Conservation (phyloP, 2,797 vertebrate species). For the Gymnothorax javanicus region DNA sequence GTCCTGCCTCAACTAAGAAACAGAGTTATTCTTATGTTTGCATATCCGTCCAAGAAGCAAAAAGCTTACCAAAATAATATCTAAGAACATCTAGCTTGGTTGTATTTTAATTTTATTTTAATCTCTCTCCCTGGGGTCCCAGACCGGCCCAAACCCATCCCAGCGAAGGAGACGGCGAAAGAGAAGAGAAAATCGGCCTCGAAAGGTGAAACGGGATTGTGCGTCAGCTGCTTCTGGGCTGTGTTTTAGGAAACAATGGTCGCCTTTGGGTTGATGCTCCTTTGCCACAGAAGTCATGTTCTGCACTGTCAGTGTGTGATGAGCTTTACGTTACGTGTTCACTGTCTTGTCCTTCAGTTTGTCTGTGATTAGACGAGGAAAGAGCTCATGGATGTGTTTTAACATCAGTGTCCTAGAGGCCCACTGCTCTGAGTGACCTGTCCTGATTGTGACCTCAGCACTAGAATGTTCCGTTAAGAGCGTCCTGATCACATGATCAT, state of each 20-base stretch:
- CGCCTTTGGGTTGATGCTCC: no score
- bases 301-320: neutral
- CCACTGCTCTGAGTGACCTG: no score
- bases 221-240: neutral
- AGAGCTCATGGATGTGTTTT: no score
- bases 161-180: conserved; percentile 18
- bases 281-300: no score
- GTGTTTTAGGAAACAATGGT: neutral
- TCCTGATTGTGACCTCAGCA: neutral
- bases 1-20: no score
- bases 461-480: neutral
- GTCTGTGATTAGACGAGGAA: neutral
- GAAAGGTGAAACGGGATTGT: conserved; percentile 30
- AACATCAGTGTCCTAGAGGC: neutral
- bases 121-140: conserved; percentile 31
- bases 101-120: neutral
- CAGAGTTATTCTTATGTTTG: no score
- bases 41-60: neutral
- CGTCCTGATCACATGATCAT: neutral
- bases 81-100: neutral
- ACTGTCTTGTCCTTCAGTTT: neutral
- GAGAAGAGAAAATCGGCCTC: neutral
- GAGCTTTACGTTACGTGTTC: neutral
- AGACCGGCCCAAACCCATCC: conserved; percentile 12
- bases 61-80: neutral